phyloP scores from a whole-genome alignment of 2,113 vertebrate genomes.

The Buteo buteo region DNA sequence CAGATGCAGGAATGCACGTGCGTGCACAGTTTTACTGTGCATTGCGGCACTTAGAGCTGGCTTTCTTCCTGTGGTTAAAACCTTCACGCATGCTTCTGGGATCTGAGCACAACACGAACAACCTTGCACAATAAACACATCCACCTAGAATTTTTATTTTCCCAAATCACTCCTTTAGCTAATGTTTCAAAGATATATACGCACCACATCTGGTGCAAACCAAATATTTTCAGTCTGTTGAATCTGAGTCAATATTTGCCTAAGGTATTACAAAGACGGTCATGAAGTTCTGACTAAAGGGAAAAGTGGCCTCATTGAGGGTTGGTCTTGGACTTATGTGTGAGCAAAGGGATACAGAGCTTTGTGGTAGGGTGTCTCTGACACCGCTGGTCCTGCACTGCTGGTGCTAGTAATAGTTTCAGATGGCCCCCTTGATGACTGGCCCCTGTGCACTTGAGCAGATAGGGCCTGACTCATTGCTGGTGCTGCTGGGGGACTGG shows the following conservation, averaged over 20 bases:
- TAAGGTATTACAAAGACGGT: slow-evolving; percentile 46
- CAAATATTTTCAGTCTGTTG: slow-evolving; percentile 79
- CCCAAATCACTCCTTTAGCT: slow-evolving; percentile 81
- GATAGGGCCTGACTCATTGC: background rate
- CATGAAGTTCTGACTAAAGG: background rate
- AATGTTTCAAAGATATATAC: slow-evolving; percentile 72
- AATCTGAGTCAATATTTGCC: slow-evolving; percentile 78
- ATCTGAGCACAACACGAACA: background rate
- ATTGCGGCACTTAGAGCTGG: background rate
- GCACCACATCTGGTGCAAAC: slow-evolving; percentile 78
- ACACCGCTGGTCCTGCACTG: accelerated
- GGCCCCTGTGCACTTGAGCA: background rate
- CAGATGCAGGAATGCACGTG: background rate
- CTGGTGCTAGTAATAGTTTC: background rate
- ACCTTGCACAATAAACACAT: slow-evolving; percentile 44
- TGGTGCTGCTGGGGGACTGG: background rate
- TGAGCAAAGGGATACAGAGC: background rate
- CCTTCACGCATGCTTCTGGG: background rate
- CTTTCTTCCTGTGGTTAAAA: slow-evolving; percentile 41
- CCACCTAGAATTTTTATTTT: slow-evolving; percentile 72
- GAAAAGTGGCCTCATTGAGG: background rate
- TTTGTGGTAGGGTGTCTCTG: accelerated
- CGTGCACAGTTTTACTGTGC: background rate
- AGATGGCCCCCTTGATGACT: background rate
- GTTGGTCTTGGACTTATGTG: background rate